Conservation (phyloP, 23 tunicate species). For the Halocynthia roretzi region DNA sequence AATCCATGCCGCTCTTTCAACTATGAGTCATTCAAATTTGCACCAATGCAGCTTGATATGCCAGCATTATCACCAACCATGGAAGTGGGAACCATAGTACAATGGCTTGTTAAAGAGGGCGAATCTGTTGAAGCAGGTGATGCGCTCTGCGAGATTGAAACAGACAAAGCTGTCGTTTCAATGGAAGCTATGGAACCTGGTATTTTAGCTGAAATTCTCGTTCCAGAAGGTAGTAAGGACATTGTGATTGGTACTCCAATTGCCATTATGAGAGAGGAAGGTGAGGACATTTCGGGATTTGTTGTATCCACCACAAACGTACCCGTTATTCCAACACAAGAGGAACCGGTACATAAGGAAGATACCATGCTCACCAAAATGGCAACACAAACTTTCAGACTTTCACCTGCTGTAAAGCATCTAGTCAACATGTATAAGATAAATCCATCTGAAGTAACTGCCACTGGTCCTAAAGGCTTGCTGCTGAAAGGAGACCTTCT, state of each 20-base stretch:
- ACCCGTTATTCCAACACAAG: neutral
- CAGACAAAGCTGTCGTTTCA: constrained; percentile 90
- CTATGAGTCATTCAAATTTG: neutral
- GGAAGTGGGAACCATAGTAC: constrained; percentile 73
- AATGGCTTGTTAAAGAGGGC: constrained; percentile 68
- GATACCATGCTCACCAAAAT: neutral
- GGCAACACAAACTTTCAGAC: neutral
- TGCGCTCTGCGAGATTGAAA: constrained; percentile 90
- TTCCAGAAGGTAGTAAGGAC: constrained; percentile 54
- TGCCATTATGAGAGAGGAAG: constrained; percentile 74
- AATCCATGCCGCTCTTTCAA: neutral
- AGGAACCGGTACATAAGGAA: neutral
- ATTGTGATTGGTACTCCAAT: constrained; percentile 59
- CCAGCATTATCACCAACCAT: constrained; percentile 94
- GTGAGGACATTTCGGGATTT: constrained; percentile 41
- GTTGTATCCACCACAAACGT: constrained; percentile 4
- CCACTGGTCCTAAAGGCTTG: constrained; percentile 63
- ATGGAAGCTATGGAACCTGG: constrained; percentile 84
- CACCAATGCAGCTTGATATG: constrained; percentile 58
- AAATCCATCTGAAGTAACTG: constrained; percentile 22
- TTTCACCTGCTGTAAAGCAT: constrained; percentile 79
- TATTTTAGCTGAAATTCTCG: constrained; percentile 66
- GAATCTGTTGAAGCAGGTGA: constrained; percentile 59
- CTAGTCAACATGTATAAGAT: constrained; percentile 30
- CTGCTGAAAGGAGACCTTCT: constrained; percentile 31